phyloP scores from a whole-genome alignment of 2,797 vertebrate genomes.

The Gadopsis bispinosus region DNA sequence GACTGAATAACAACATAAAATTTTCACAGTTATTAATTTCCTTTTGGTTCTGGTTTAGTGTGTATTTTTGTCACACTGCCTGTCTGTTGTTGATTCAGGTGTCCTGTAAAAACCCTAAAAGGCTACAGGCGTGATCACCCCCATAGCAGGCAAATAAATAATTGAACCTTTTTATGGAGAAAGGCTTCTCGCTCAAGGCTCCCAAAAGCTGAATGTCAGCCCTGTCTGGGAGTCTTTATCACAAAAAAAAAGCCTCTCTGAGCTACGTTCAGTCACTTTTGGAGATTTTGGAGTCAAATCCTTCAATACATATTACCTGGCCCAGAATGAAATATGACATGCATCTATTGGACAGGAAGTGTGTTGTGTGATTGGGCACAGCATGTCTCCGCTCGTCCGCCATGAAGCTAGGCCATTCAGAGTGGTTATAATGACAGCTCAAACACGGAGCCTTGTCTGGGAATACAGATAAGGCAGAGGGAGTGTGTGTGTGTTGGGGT shows the following conservation, averaged over 20 bases:
- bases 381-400: slow-evolving; percentile 73
- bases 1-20: neutral
- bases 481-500: slow-evolving; percentile 29
- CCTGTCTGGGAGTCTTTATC: slow-evolving; percentile 54
- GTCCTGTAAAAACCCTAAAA: slow-evolving; percentile 11
- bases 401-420: slow-evolving; percentile 76
- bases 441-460: slow-evolving; percentile 80
- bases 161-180: slow-evolving; percentile 48
- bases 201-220: slow-evolving; percentile 44
- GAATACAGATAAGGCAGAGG: slow-evolving; percentile 77
- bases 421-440: slow-evolving; percentile 80
- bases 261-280: slow-evolving; percentile 66
- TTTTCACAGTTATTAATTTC: neutral
- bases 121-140: slow-evolving; percentile 8
- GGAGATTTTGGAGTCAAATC: slow-evolving; percentile 72
- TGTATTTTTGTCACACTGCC: neutral
- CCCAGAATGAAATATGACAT: slow-evolving; percentile 74
- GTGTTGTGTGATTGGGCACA: slow-evolving; percentile 79
- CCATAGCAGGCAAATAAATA: slow-evolving; percentile 44
- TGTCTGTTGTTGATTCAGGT: slow-evolving; percentile 13
- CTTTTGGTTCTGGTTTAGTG: neutral
- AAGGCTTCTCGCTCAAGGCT: slow-evolving; percentile 41
- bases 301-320: slow-evolving; percentile 69
- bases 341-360: slow-evolving; percentile 72
- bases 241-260: slow-evolving; percentile 39